Conservation (phyloP, 2,888 invertebrate genomes). For the Pammene aurita region DNA sequence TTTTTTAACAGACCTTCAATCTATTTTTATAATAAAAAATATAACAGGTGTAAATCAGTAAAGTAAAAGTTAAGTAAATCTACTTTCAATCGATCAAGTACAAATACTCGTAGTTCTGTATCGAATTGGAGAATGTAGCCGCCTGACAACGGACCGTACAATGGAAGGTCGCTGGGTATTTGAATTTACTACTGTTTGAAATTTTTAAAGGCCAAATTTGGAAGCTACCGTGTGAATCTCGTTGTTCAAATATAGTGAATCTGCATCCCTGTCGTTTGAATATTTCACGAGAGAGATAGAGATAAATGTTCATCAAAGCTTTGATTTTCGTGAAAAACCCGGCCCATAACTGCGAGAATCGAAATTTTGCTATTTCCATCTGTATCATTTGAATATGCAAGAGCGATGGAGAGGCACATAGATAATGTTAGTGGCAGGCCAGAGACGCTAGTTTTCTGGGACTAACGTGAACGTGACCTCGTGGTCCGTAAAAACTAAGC, state of each 20-base stretch:
- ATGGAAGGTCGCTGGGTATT: conserved; percentile 25
- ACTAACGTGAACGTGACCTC: no score
- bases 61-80: neutral
- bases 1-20: conserved; percentile 1
- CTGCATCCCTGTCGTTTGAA: no score
- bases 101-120: neutral
- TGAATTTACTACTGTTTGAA: conserved; percentile 8
- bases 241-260: no score
- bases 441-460: no score
- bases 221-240: neutral
- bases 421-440: no score
- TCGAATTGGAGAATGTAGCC: conserved; percentile 21
- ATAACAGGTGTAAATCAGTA: neutral
- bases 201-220: conserved; percentile 5
- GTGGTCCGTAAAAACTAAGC: neutral
- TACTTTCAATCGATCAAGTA: neutral
- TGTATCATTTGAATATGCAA: no score
- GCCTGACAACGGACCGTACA: conserved; percentile 12
- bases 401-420: no score
- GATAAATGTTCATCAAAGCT: no score
- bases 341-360: no score
- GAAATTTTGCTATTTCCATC: no score
- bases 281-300: no score
- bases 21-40: conserved; percentile 5
- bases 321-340: no score